Percentiles rank a stretch among this genome's conserved stretches.
These are phyloP conservation scores for Amblyopsis rosae DNA, from an alignment of 2,113 vertebrate genomes.

Conservation along the genomic window DNA sequence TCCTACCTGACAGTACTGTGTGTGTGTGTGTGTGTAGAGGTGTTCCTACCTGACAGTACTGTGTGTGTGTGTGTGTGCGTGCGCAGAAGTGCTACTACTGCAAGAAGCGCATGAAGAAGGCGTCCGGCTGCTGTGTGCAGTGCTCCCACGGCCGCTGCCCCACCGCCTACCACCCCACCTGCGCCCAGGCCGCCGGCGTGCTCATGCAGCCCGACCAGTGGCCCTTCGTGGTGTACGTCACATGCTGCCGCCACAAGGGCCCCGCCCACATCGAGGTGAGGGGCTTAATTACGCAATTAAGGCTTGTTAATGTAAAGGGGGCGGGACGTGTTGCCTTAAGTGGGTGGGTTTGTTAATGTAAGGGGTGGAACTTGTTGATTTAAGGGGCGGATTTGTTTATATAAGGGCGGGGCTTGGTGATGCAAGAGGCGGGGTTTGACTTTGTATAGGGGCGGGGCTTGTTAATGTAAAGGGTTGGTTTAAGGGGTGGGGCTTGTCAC, in stretches of 20 bases:
- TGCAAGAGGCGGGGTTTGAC: too few relatives aligned
- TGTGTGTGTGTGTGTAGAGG: constrained; percentile 2
- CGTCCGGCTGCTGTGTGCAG: constrained; percentile 92
- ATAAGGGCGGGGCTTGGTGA: too few relatives aligned
- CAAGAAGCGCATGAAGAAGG: constrained; percentile 94
- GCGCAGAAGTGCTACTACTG: constrained; percentile 94
- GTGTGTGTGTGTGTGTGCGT: constrained; percentile 2
- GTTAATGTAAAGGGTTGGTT: too few relatives aligned
- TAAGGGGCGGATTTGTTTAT: too few relatives aligned
- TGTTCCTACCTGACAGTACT: too few relatives aligned
- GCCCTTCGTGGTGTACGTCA: constrained; percentile 97
- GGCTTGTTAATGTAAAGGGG: background rate
- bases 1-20: background rate
- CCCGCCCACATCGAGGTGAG: constrained; percentile 88
- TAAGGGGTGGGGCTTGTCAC: too few relatives aligned
- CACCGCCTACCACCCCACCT: constrained; percentile 95
- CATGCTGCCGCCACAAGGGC: constrained; percentile 92
- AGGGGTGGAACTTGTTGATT: too few relatives aligned
- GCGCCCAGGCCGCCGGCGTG: constrained; percentile 93
- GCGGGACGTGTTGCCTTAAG: background rate
- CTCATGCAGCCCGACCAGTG: constrained; percentile 97
- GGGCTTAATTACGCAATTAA: background rate
- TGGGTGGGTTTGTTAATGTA: too few relatives aligned
- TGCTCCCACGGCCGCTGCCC: constrained; percentile 96
- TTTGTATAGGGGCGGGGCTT: too few relatives aligned